Evolutionary conservation across 2,888 invertebrate genomes (phyloP).

Genomic region (Octodonta nipae): DNA sequence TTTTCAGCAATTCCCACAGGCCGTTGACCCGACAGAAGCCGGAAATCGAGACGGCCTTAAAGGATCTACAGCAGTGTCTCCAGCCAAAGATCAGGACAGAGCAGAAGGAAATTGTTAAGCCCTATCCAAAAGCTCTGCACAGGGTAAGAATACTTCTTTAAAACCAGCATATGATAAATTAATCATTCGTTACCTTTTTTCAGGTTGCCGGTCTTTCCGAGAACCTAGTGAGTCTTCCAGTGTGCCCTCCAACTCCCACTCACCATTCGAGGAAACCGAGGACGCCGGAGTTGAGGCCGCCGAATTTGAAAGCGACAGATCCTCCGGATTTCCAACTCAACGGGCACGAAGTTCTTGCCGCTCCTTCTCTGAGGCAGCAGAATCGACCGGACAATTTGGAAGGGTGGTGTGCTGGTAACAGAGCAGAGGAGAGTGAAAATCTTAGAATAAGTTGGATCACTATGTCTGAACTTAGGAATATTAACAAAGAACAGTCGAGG

Average conservation of each 20-base stretch:
- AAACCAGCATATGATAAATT: not conserved
- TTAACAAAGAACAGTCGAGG: constrained; percentile 28
- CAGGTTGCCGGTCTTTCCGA: constrained; percentile 12
- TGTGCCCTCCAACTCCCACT: constrained; percentile 79
- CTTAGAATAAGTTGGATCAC: constrained; percentile 44
- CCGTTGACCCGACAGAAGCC: constrained; percentile 46
- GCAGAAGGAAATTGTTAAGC: constrained; percentile 29
- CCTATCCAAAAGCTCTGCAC: constrained; percentile 50
- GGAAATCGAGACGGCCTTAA: constrained; percentile 11
- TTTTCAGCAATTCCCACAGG: constrained; percentile 48
- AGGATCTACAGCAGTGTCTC: constrained; percentile 11
- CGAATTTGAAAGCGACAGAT: constrained; percentile 38
- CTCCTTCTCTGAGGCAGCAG: too few species aligned
- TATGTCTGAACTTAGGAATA: constrained; percentile 43
- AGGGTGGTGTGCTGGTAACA: constrained; percentile 33
- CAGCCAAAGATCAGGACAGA: not conserved
- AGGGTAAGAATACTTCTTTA: constrained; percentile 37
- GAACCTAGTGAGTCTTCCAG: constrained; percentile 33
- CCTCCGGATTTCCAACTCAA: constrained; percentile 16
- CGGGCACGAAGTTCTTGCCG: constrained; percentile 31
- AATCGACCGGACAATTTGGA: constrained; percentile 21
- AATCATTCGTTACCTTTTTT: constrained; percentile 2
- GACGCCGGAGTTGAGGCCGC: constrained; percentile 33
- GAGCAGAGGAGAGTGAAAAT: constrained; percentile 25
- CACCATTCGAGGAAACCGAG: constrained; percentile 64